These are phyloP conservation scores for Graptemys geographica DNA, from an alignment of 2,797 vertebrate genomes.

Conservation along the genomic window DNA sequence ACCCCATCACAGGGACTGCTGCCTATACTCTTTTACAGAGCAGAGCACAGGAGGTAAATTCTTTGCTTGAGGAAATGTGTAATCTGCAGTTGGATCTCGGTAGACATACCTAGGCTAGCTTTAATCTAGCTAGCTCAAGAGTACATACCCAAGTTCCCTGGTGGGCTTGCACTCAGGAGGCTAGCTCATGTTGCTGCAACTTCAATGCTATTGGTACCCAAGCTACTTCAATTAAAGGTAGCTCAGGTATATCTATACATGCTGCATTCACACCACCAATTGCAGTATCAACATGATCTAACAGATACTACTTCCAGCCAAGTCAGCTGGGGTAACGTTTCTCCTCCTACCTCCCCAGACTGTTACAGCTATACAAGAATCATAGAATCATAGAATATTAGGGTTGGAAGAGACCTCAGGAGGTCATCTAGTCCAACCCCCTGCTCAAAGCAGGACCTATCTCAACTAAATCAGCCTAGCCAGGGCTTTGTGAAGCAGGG, in stretches of 20 bases:
- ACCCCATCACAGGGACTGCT: not conserved
- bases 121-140: not conserved
- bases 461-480: no score
- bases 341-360: not conserved
- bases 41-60: not conserved
- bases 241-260: not conserved
- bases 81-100: not conserved
- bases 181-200: not conserved
- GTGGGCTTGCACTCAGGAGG: not conserved
- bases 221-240: not conserved
- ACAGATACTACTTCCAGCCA: not conserved
- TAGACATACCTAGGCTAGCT: not conserved
- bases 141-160: not conserved
- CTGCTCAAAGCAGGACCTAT: no score
- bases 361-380: not conserved
- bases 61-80: not conserved
- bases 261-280: not conserved
- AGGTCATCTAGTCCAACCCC: no score
- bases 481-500: no score
- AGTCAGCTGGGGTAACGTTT: not conserved
- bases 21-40: not conserved
- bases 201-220: not conserved
- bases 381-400: no score
- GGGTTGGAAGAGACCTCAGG: no score
- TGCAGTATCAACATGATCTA: not conserved